These are phyloP conservation scores for Geococcyx californianus DNA, from an alignment of 2,113 vertebrate genomes.

Conservation along the genomic window DNA sequence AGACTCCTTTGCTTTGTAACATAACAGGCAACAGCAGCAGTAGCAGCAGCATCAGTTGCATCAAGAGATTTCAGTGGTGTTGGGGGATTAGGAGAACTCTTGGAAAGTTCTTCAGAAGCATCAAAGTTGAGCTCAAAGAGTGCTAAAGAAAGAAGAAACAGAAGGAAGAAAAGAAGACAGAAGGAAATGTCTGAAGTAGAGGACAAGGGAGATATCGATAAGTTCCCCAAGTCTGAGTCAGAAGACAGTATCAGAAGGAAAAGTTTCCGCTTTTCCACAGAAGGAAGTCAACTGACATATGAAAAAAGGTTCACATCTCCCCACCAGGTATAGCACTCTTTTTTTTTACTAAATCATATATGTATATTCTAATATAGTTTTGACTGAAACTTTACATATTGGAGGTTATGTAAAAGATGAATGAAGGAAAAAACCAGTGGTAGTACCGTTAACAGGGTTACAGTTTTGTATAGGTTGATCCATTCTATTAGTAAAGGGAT, in stretches of 20 bases:
- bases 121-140: slow-evolving; percentile 98
- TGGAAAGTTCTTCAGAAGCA: slow-evolving; percentile 88
- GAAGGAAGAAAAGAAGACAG: slow-evolving; percentile 86
- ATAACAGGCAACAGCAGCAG: slow-evolving; percentile 77
- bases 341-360: not conserved
- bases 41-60: slow-evolving; percentile 79
- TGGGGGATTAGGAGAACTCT: slow-evolving; percentile 78
- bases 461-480: not conserved
- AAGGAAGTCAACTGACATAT: slow-evolving; percentile 83
- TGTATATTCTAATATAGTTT: not conserved
- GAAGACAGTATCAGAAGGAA: slow-evolving; percentile 85
- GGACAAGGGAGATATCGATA: slow-evolving; percentile 77
- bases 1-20: slow-evolving; percentile 38
- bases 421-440: not conserved
- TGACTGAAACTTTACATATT: not conserved
- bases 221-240: slow-evolving; percentile 84
- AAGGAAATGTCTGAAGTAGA: slow-evolving; percentile 78
- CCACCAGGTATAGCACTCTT: slow-evolving; percentile 84
- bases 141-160: slow-evolving; percentile 94
- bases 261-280: slow-evolving; percentile 82
- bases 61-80: slow-evolving; percentile 81
- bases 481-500: not conserved
- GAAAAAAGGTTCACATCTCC: slow-evolving; percentile 87
- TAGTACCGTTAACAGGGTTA: not conserved
- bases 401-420: not conserved